Percentiles rank a stretch among this genome's conserved stretches.
Evolutionary conservation across 2,888 invertebrate species (phyloP).

Genomic region (Neocrepidodera transversa): DNA sequence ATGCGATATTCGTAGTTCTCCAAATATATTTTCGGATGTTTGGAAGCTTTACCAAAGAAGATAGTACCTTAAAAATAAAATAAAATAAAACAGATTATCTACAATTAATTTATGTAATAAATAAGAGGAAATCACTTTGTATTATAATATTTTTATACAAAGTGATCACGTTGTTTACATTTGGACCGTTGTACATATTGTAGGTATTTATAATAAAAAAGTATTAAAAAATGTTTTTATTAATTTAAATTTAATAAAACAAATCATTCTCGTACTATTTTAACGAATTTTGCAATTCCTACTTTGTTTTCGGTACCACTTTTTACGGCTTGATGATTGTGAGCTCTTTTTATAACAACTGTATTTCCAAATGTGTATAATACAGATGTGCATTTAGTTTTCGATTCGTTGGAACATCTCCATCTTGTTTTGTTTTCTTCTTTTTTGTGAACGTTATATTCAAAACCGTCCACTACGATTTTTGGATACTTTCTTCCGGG

Average conservation of each 20-base stretch:
- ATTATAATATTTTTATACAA: no score
- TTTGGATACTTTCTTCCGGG: slow-evolving; percentile 47
- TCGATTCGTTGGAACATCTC: slow-evolving; percentile 42
- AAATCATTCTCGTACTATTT: no score
- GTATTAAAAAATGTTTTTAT: no score
- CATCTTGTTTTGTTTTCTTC: slow-evolving; percentile 42
- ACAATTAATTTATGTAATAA: no score
- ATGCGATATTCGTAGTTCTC: slow-evolving; percentile 39
- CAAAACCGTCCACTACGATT: slow-evolving; percentile 43
- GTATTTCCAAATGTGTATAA: slow-evolving; percentile 40
- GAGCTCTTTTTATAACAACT: slow-evolving; percentile 34
- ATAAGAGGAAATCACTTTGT: no score
- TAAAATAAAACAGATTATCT: neutral
- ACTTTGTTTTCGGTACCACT: no score
- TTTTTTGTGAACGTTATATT: slow-evolving; percentile 43
- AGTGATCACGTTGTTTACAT: no score
- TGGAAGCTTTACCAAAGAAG: slow-evolving; percentile 41
- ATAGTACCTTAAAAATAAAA: slow-evolving; percentile 33
- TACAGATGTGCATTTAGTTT: slow-evolving; percentile 40
- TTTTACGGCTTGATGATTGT: no score
- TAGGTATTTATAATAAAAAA: no score
- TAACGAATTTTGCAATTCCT: slow-evolving; percentile 24
- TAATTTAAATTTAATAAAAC: no score
- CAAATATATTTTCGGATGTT: slow-evolving; percentile 41
- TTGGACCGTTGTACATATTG: no score